Base-by-base conservation (phyloP, 2,113 vertebrate genomes). In the Neoarius graeffei region DNA sequence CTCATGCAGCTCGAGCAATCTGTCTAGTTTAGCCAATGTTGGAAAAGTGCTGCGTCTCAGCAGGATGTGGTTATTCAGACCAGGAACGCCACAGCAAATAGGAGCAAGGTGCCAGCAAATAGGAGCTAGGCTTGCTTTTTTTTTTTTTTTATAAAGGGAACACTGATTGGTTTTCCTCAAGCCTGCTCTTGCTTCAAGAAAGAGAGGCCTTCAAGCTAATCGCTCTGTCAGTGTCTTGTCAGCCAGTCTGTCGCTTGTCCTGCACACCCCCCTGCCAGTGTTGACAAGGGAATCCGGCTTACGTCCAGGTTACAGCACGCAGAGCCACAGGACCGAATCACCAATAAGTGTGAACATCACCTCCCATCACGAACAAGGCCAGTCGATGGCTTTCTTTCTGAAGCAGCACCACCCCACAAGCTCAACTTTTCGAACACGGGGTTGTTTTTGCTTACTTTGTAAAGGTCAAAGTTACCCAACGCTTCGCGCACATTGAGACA, bases 141-240 rank as follows among this genome's bases (percentile, higher is more conserved):
- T 52, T 54, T 54, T 81, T 81, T 27, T 56, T 80, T 17, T 5
- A 25, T 5, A 25, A 14, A 66, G 50, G 48, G 56, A 81, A 84
- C 73, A 42, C 56, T 80, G 80, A 86, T 83, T 80, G 76, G 60
- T 64, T 89, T 62, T 66, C 42, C 50, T 85, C 30, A 84, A 76
- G 57, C 52, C 54, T 83, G 62, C 67, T 76, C 85, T 13, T 14
- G 56, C 56, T 86, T 54, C 5, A 1, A 54, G 67, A 80, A 56
- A 42, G 80, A 59, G 52, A 59, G 79, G 77, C 83, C 85, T 84
- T 88, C 77, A 91, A 93, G 92, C 94, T 95, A 94, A 95, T 94
- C 92, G 92, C 77, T 87, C 91, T 93, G 94, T 94, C 94, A 94
- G 91, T 90, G 85, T 85, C 91, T 89, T 90, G 92, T 94, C 92